Evolutionary conservation across 2,888 invertebrate genomes (phyloP), one percentile per base, ranked within the genome.

Genomic region (Notodonta ziczac): DNA sequence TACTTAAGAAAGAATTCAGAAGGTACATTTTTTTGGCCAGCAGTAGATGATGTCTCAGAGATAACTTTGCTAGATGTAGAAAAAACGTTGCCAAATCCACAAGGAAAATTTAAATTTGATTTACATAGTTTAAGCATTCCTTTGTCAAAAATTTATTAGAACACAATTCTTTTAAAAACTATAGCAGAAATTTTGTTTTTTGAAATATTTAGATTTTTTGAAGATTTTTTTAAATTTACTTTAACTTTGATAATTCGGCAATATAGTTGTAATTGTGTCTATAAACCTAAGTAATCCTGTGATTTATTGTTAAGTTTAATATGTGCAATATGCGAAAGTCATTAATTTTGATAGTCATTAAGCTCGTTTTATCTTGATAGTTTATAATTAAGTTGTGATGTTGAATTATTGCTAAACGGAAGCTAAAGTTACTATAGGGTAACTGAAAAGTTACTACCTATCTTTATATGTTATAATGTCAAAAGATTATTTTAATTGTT

Each of bases 11-110:
- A 61, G 24, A 61, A 55, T 55, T 51, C 52, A 39, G 48, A 59
- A 53, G 59, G 62, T 59, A 62, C 53, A 54, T 62, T 62, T 62
- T 56, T 53, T n/a, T 62, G 59, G 62, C 62, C 62, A 59, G 46
- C 16, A 56, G 62, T 56, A 56, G 62, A 56, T 42, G 61, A 61
- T 56, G 48, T 44, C 13, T 61, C 58, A 56, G 55, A 56, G 14
- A 61, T 58, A 58, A 57, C 59, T 59, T 46, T 62, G 57, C 44
- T 62, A 62, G 62, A 62, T 59, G 46, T 62, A 56, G 59, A 59
- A 62, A 62, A 56, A 62, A 59, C 52, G 14, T 62, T 62, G 59
- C 62, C 58, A 52, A 52, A 53, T 57, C 62, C 62, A 39, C 48
- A 59, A 59, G 61, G 61, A 48, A 40, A 12, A 53, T 59, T 63